phyloP scores from a whole-genome alignment of 2,113 vertebrate genomes.

The Sarotherodon lohbergeri region DNA sequence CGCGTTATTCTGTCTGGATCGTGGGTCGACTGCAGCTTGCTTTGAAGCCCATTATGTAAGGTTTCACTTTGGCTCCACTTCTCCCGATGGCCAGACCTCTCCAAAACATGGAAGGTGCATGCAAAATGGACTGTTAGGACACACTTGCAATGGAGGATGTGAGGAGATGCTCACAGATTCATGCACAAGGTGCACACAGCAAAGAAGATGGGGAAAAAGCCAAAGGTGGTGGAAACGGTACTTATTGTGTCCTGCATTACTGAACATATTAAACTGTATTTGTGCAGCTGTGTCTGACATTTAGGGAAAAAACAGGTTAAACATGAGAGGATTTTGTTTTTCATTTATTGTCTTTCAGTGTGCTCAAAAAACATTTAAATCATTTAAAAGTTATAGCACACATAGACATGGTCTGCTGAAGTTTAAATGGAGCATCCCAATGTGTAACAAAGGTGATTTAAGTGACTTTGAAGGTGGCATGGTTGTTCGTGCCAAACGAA shows the following conservation, averaged over 20 bases:
- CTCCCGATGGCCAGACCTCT: neutral
- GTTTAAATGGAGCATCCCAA: neutral
- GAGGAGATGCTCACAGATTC: neutral
- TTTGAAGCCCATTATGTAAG: constrained; percentile 42
- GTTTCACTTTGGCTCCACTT: constrained; percentile 5
- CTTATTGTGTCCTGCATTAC: neutral
- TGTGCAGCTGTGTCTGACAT: neutral
- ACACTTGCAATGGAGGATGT: neutral
- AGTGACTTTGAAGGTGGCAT: neutral
- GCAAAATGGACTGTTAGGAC: neutral
- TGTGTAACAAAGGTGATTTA: neutral
- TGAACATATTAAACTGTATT: neutral
- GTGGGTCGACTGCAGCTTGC: neutral
- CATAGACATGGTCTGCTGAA: too few species aligned
- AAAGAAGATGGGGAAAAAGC: neutral
- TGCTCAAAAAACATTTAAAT: neutral
- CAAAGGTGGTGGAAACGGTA: fast-evolving
- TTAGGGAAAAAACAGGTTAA: neutral
- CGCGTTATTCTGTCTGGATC: neutral
- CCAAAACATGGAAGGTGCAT: neutral
- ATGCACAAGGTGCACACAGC: neutral
- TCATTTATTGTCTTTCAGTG: neutral
- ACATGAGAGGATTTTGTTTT: neutral
- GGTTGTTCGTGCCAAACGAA: neutral
- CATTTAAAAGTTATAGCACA: neutral